Percentiles rank a stretch among this genome's conserved stretches.
Evolutionary conservation across 37 sponge, comb jelly and placozoan genomes (phyloP).

Genomic region (Chondrilla cf. caribensis): DNA sequence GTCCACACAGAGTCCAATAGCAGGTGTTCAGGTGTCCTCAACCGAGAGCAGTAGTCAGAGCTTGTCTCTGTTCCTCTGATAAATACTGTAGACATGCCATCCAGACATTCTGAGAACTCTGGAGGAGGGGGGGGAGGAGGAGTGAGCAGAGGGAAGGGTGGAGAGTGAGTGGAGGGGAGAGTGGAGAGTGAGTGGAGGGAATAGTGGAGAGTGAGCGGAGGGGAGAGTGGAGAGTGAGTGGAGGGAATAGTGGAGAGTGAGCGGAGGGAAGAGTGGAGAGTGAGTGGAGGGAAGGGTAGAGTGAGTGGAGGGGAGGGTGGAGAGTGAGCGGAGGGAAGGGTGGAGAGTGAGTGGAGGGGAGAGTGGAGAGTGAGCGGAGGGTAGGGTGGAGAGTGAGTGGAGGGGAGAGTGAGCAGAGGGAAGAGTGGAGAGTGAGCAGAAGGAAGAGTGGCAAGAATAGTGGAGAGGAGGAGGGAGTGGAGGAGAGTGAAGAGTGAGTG

Average conservation of each 20-base stretch:
- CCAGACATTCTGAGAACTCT: conserved; percentile 78
- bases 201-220: too few relatives aligned
- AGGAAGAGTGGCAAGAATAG: not conserved
- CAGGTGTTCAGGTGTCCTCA: too few relatives aligned
- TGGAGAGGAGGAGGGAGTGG: not conserved
- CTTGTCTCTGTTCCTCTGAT: conserved; percentile 56
- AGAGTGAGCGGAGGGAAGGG: not conserved
- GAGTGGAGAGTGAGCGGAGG: not conserved
- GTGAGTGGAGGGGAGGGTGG: not conserved
- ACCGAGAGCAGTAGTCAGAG: conserved; percentile 44
- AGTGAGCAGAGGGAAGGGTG: not conserved
- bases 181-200: not conserved
- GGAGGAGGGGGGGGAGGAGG: not conserved
- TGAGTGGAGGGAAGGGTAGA: not conserved
- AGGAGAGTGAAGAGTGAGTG: not conserved
- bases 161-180: not conserved
- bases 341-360: conserved; percentile 1
- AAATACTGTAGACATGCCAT: conserved; percentile 50
- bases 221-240: conserved; percentile 5
- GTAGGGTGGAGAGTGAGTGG: not conserved
- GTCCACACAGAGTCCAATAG: too few relatives aligned
- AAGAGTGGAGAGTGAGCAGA: not conserved
- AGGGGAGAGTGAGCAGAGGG: not conserved
- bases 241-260: not conserved
- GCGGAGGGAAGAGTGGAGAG: not conserved